phyloP scores from a whole-genome alignment of 2,797 vertebrate genomes.

The Lateolabrax maculatus region DNA sequence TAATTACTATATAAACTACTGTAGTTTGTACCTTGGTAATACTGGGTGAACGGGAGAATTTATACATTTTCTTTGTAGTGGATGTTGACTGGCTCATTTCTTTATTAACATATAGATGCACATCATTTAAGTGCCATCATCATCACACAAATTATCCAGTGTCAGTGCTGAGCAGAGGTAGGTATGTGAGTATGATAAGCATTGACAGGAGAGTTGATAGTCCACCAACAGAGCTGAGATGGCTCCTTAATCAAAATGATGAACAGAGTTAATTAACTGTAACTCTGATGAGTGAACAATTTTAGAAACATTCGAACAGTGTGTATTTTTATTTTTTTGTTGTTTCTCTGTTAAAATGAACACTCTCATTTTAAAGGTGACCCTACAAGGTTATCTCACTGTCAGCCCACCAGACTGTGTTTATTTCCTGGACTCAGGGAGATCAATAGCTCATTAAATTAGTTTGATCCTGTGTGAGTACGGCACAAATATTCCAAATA shows the following conservation, averaged over 20 bases:
- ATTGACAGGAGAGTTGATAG: not conserved
- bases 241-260: not conserved
- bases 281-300: not conserved
- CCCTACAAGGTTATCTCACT: constrained; percentile 27
- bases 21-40: not conserved
- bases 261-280: not conserved
- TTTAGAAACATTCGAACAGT: not conserved
- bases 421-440: constrained; percentile 22
- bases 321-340: not conserved
- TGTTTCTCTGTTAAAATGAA: not conserved
- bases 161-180: not conserved
- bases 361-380: constrained; percentile 12
- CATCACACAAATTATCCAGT: not conserved
- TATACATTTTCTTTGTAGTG: not conserved
- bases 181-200: constrained; percentile 10
- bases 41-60: not conserved
- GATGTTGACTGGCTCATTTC: not conserved
- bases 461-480: constrained; percentile 51
- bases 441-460: constrained; percentile 79
- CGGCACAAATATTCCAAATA: constrained; percentile 40
- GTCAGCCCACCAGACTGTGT: constrained; percentile 23
- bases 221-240: not conserved
- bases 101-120: not conserved
- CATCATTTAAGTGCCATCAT: not conserved
- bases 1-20: constrained; percentile 20